phyloP scores from a whole-genome alignment of 2,797 vertebrate genomes.

The Aselliscus stoliczkanus region DNA sequence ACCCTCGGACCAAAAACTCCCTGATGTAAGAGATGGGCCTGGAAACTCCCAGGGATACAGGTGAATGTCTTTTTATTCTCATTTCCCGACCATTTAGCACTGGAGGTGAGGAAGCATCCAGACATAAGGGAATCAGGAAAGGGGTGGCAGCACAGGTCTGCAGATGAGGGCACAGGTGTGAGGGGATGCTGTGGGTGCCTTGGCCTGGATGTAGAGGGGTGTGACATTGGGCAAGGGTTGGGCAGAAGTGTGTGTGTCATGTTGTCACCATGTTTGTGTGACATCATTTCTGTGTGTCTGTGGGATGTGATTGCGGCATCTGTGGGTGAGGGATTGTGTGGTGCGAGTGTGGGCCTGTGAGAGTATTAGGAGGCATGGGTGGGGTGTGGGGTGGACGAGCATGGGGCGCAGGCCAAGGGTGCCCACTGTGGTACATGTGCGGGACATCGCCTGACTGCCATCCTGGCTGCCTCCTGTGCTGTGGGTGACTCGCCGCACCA shows the following conservation, averaged over 20 bases:
- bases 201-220: rapidly evolving
- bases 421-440: not conserved
- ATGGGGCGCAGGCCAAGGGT: not conserved
- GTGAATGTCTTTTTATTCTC: not conserved
- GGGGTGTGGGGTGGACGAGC: not conserved
- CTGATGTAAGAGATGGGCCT: not conserved
- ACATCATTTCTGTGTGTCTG: not conserved
- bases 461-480: not conserved
- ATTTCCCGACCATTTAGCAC: not conserved
- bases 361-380: not conserved
- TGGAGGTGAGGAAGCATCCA: not conserved
- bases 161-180: not conserved
- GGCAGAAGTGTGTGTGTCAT: not conserved
- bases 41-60: not conserved
- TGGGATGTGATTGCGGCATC: rapidly evolving
- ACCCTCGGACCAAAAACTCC: not conserved
- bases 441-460: not conserved
- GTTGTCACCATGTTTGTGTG: not conserved
- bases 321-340: not conserved
- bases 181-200: not conserved
- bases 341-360: not conserved
- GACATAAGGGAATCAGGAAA: not conserved
- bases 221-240: not conserved
- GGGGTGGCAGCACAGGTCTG: not conserved
- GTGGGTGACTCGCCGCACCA: not conserved